Percentiles rank a stretch among this genome's conserved stretches.
Evolutionary conservation across 2,113 vertebrate species (phyloP).

Genomic region (Plecturocebus donacophilus): DNA sequence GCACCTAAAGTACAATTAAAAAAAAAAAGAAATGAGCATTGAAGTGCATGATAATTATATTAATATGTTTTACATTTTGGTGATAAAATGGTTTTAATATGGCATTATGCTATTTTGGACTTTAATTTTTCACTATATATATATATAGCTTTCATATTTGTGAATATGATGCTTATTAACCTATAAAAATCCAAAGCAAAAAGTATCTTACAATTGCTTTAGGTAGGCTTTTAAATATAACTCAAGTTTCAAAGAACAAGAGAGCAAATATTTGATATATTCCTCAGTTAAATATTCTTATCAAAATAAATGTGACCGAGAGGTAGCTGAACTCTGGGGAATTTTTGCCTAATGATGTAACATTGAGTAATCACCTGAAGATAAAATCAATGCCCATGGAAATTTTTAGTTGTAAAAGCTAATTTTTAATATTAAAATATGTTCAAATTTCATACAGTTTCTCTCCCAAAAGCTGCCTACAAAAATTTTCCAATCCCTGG

Average conservation of each 20-base stretch:
- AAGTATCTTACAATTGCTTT: neutral
- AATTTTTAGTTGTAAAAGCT: neutral
- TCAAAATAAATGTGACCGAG: constrained; percentile 45
- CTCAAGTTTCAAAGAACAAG: constrained; percentile 41
- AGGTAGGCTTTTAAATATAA: constrained; percentile 10
- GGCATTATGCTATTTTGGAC: neutral
- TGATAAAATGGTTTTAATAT: neutral
- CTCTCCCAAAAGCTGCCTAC: neutral
- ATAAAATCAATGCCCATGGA: neutral
- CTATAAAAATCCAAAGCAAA: constrained; percentile 18
- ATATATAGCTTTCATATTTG: neutral
- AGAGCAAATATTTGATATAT: constrained; percentile 52
- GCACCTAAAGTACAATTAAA: too few species aligned
- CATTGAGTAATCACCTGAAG: neutral
- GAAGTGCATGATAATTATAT: neutral
- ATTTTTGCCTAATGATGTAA: neutral
- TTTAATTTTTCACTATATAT: neutral
- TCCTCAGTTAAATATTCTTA: constrained; percentile 46
- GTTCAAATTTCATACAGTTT: neutral
- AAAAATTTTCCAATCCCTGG: neutral
- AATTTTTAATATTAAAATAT: neutral
- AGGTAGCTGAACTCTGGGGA: constrained; percentile 54
- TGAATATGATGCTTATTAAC: neutral
- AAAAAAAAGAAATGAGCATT: neutral
- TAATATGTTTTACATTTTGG: neutral